Evolutionary conservation across 2,888 invertebrate genomes (phyloP).

Genomic region (Bombyx huttoni): DNA sequence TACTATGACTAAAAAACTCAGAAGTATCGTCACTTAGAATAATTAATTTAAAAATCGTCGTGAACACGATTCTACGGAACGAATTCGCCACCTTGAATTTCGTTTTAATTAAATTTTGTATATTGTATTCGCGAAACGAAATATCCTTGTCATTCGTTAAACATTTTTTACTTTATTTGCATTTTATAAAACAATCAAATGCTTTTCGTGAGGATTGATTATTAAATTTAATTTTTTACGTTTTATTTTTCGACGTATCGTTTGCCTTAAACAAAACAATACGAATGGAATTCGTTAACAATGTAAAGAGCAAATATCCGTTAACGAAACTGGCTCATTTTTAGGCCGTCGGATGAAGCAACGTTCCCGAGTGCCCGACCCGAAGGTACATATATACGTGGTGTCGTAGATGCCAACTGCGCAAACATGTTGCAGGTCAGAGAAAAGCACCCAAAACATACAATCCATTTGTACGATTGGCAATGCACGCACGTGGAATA

Average conservation of each 20-base stretch:
- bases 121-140: background rate
- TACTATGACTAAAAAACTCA: background rate
- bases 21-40: background rate
- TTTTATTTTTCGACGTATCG: background rate
- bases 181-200: background rate
- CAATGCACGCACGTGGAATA: constrained; percentile 15
- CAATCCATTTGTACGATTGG: constrained; percentile 10
- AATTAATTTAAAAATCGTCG: background rate
- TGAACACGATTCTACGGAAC: background rate
- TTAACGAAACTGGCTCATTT: constrained; percentile 15
- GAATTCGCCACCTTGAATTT: background rate
- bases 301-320: constrained; percentile 14
- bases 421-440: constrained; percentile 12
- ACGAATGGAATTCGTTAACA: constrained; percentile 13
- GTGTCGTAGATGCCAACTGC: constrained; percentile 18
- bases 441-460: constrained; percentile 7
- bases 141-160: background rate
- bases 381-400: constrained; percentile 8
- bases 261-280: background rate
- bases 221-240: background rate
- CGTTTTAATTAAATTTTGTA: background rate
- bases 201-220: too few relatives aligned
- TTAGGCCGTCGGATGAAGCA: constrained; percentile 14
- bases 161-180: background rate
- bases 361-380: constrained; percentile 10